phyloP scores from a whole-genome alignment of 2,113 vertebrate species.

The Uropsilus gracilis region DNA sequence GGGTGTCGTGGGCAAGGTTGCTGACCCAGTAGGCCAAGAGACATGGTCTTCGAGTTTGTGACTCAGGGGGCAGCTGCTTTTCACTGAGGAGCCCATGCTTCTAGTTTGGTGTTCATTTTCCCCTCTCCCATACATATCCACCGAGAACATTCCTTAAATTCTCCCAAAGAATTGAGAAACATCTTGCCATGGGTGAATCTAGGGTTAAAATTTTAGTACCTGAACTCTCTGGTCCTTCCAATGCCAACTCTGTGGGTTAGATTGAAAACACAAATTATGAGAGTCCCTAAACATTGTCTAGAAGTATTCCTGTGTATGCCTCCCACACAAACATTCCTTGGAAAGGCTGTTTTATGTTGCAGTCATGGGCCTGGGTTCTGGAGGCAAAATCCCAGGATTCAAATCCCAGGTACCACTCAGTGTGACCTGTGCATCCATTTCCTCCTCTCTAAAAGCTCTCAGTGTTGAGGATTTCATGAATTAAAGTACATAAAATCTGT shows the following conservation, averaged over 20 bases:
- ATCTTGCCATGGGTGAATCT: background rate
- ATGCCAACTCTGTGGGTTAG: background rate
- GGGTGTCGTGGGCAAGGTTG: background rate
- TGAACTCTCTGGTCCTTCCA: background rate
- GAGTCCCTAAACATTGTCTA: background rate
- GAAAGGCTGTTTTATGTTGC: background rate
- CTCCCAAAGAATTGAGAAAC: slow-evolving; percentile 16
- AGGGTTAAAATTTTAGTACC: background rate
- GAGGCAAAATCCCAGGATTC: background rate
- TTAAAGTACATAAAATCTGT: background rate
- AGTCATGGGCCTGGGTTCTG: background rate
- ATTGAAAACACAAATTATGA: background rate
- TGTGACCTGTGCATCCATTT: background rate
- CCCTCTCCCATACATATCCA: background rate
- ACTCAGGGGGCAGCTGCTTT: background rate
- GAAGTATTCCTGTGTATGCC: background rate
- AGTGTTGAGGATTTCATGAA: background rate
- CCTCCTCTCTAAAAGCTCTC: background rate
- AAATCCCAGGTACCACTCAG: background rate
- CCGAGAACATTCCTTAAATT: slow-evolving; percentile 26
- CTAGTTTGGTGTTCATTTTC: background rate
- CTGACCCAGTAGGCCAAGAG: background rate
- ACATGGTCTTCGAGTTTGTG: background rate
- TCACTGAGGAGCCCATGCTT: background rate
- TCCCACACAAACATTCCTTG: background rate